Evolutionary conservation across 2,113 vertebrate genomes (phyloP), one percentile per base, ranked within the genome.

Genomic region (Pungitius pungitius): DNA sequence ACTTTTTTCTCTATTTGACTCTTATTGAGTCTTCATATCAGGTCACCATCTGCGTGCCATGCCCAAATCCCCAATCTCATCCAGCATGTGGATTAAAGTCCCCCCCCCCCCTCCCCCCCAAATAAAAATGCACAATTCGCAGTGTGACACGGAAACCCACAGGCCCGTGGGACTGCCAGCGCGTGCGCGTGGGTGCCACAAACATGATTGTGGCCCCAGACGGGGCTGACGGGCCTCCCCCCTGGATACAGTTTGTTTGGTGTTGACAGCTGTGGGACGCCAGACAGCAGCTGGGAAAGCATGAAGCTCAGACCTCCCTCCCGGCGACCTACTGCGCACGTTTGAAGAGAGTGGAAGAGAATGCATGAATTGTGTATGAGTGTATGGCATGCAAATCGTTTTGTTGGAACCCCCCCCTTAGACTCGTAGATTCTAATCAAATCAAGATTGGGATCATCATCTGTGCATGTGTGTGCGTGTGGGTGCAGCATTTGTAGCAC

Each of bases 211-310:
- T 72, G 77, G 69, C 67, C 33, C 69, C 78, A 61, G 63, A 69
- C 59, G 1, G 8, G 58, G 26, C 67, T 35, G 70, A 63, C 63
- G 57, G 59, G 64, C 59, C 27, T 69, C 45, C 26, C 61, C 77
- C 54, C 65, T 64, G 63, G 60, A 76, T 86, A 77, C 71, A 70
- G 65, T 69, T 52, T 57, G 72, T 35, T 35, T 66, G 66, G 82
- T 88, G 90, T 82, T 88, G 90, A 90, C 90, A 89, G 88, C 77
- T 84, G 85, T 70, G 56, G 79, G 83, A 86, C 54, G 57, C 74
- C 87, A 88, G 85, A 86, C 85, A 91, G 83, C 90, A 93, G 89
- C 91, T 89, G 88, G 78, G 68, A 83, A 87, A 89, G 85, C 90
- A 81, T 49, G 58, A 30, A 72, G 68, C 72, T 69, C 61, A 82